phyloP scores from a whole-genome alignment of 1,140 invertebrate genomes.

The Drosophila repletoides region DNA sequence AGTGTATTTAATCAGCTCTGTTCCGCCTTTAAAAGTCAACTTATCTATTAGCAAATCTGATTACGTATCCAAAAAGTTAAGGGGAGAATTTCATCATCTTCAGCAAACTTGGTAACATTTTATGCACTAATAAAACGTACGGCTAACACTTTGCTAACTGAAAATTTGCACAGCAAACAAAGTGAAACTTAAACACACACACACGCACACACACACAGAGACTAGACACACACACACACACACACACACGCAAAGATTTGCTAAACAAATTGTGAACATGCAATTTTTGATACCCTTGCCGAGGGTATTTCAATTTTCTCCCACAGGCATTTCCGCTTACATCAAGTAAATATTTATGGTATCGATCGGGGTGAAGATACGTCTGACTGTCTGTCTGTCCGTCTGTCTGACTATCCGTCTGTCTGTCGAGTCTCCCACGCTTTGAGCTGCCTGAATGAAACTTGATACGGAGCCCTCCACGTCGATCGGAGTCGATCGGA shows the following conservation, averaged over 20 bases:
- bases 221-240: conserved; percentile 21
- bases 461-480: too few relatives aligned
- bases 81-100: conserved; percentile 43
- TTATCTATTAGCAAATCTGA: conserved; percentile 7
- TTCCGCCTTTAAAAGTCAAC: background rate
- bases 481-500: too few relatives aligned
- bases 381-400: too few relatives aligned
- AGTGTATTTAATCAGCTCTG: too few relatives aligned
- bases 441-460: too few relatives aligned
- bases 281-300: too few relatives aligned
- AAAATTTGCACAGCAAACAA: conserved; percentile 24
- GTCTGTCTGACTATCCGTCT: too few relatives aligned
- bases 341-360: too few relatives aligned
- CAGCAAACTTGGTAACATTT: background rate
- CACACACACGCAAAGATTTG: conserved; percentile 7
- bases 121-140: conserved; percentile 46
- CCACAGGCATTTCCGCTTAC: too few relatives aligned
- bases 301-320: too few relatives aligned
- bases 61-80: conserved; percentile 1
- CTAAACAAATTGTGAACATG: conserved; percentile 51
- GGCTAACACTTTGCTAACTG: conserved; percentile 46
- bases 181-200: conserved; percentile 18
- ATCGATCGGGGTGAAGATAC: too few relatives aligned
- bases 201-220: background rate
- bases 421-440: too few relatives aligned